A percentile compares a stretch with the other conserved stretches of the same genome.
Conservation (phyloP, 2,113 vertebrate species). For the Cromileptes altivelis region DNA sequence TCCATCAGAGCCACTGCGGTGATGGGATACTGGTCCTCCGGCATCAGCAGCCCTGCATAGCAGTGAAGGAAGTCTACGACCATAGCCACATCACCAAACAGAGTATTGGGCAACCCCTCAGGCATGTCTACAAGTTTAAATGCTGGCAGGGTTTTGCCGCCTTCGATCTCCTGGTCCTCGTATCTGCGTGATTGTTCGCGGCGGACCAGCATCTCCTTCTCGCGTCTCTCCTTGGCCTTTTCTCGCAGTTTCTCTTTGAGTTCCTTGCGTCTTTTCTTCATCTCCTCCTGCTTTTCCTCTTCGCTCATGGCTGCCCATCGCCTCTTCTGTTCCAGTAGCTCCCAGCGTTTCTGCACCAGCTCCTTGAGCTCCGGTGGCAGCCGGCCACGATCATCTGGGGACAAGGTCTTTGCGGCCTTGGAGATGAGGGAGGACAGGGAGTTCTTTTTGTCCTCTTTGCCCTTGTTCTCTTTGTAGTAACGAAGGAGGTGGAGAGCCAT, state of each 20-base stretch:
- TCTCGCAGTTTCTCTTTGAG: slow-evolving; percentile 92
- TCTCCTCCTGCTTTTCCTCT: slow-evolving; percentile 91
- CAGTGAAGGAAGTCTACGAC: slow-evolving; percentile 95
- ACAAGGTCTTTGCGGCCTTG: slow-evolving; percentile 93
- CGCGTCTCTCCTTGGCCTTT: slow-evolving; percentile 92
- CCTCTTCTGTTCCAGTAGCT: slow-evolving; percentile 92
- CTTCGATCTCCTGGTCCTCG: slow-evolving; percentile 94
- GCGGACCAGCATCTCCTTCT: slow-evolving; percentile 92
- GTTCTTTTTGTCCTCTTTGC: slow-evolving; percentile 93
- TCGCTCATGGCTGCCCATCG: slow-evolving; percentile 94
- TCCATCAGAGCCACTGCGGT: slow-evolving; percentile 94
- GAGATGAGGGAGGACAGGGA: slow-evolving; percentile 92
- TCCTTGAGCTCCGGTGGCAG: slow-evolving; percentile 92
- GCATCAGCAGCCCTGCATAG: slow-evolving; percentile 92
- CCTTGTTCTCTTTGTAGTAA: slow-evolving; percentile 96
- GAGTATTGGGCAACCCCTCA: slow-evolving; percentile 93
- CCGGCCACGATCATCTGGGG: slow-evolving; percentile 90
- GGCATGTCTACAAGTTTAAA: slow-evolving; percentile 96
- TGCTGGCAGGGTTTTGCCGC: slow-evolving; percentile 88
- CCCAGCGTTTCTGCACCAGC: slow-evolving; percentile 94
- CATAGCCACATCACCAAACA: slow-evolving; percentile 96
- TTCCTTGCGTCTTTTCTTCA: slow-evolving; percentile 92
- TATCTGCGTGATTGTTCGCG: slow-evolving; percentile 92
- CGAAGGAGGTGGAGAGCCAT: slow-evolving; percentile 95
- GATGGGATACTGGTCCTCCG: slow-evolving; percentile 95